Base-by-base conservation (phyloP, 2,888 invertebrate species). In the Achlya flavicornis region DNA sequence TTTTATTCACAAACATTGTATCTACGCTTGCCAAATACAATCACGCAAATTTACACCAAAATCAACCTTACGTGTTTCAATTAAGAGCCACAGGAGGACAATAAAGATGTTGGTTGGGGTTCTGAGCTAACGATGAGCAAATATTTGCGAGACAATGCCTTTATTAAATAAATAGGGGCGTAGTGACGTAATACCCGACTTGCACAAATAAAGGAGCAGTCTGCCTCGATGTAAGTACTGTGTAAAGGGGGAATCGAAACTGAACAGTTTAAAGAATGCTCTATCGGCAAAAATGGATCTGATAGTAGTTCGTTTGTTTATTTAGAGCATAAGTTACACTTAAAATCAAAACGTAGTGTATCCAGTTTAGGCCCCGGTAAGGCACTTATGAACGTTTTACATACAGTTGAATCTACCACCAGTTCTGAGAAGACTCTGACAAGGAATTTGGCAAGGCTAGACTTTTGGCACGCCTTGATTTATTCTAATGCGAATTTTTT, bases 81-180 rank as follows among this genome's bases (percentile, higher is more conserved):
- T 19, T 38, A 19, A 3, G 16, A 33, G 32, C 6, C 6, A 33
- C 19, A 11, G 19, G 53, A 53, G 16, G 19, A 19, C 53, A 53
- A 53, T 16, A 10, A 48, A 12, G 48, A 38, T 69, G 63, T 68
- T 67, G 65, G 46, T 58, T 38, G 61, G 19, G 62, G 63, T 57
- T 59, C 68, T 64, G 66, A 68, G 79, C 81, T 88, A 90, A 89
- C 87, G 86, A 90, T 78, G 77, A 72, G 73, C 85, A 89, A 90
- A 91, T 86, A 85, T 91, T 90, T 89, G 84, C 58, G 61, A 71
- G 78, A 81, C 81, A 80, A 81, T 78, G 83, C 70, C 74, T 68
- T 82, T 82, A 81, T 83, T 85, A 77, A 76, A 84, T 80, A 86
- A 86, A 84, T 77, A 80, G 77, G 82, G 86, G 82, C 73, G 19